Evolutionary conservation across 2,113 vertebrate genomes (phyloP), one percentile per base, ranked within the genome.

Genomic region (Thalassarche chlororhynchos): DNA sequence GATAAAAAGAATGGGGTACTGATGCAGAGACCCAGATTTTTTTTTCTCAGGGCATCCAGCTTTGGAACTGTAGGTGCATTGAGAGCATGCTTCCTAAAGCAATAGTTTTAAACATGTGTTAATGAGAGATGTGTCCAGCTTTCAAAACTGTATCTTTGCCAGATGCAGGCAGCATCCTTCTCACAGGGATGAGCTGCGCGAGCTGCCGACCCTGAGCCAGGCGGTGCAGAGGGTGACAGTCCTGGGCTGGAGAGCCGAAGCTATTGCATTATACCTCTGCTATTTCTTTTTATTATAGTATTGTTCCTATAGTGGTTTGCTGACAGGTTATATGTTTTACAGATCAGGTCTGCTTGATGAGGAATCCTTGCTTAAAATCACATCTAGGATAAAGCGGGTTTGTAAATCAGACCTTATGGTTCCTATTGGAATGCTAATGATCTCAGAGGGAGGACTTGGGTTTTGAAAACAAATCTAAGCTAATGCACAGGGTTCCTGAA

Each of bases 391-490:
- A 89, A 91, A 64, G 25, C 0, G 0, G 21, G n/a, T 93, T 91
- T 95, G 72, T 84, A 93, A 76, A 93, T 89, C 81, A 89, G 74
- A 72, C 84, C 57, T 76, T 82, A 76, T 79, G 57, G 6, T 94
- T 89, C 65, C 65, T 93, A 15, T 65, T 87, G 74, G 89, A 84
- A 94, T 79, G 74, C 44, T 87, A 91, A 94, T 32, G 17, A 79
- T 91, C 89, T 95, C 87, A 65, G 80, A 87, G 89, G 93, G 93
- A 96, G 69, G 44, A 31, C 84, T 79, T 89, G 74, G 31, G 21
- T 94, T 93, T 96, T 97, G 77, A 81, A 91, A 93, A 76, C 57
- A 87, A 82, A 94, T 79, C 65, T 79, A 42, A 94, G 29, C 52
- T 93, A 87, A 87, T 95, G 65, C 32, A 44, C 36, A 78, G 17